Base-by-base conservation (phyloP, 2,888 invertebrate species). In the Bruchidius siliquastri region DNA sequence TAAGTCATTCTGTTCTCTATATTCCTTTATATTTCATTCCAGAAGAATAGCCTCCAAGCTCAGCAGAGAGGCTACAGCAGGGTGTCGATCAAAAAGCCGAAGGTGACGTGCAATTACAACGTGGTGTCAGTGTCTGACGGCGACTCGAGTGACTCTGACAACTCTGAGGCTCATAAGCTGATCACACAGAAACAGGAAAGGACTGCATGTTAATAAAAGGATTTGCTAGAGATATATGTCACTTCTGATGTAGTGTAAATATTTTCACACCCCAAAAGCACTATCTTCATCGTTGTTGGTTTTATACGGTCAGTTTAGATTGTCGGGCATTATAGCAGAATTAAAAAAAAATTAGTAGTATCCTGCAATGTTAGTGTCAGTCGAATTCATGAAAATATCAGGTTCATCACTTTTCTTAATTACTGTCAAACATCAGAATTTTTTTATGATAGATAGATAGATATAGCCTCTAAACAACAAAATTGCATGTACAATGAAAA, bases 61-160 rank as follows among this genome's bases (percentile, higher is more conserved):
- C 77, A 81, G 69, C 85, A 85, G 76, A 77, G 84, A 22, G 85
- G 85, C 72, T 87, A 86, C 81, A 87, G 85, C 81, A 83, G 84
- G 79, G 86, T 87, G 74, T 87, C 87, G 69, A 87, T 87, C 78
- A 86, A 86, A 79, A 87, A 87, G 77, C 87, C 87, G 70, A 87
- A 86, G 81, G 87, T 87, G 72, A 87, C 87, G 71, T 87, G 87
- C 79, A 87, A 87, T 78, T 87, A 87, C 81, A 87, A 87, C 77
- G 86, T 87, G 74, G 87, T 87, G 75, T 84, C 86, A 75, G 86
- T 86, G 76, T 86, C 85, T 79, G 86, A 86, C 71, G 85, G 84
- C 22, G 86, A 86, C 78, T 84, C 84, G 21, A 85, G 84, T 79
- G 86, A 86, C 80, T 84, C 85, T 22, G 86, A 86, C 77, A 85